Conservation (phyloP, 2,888 invertebrate species). For the Kuschelorhynchus macadamiae region DNA sequence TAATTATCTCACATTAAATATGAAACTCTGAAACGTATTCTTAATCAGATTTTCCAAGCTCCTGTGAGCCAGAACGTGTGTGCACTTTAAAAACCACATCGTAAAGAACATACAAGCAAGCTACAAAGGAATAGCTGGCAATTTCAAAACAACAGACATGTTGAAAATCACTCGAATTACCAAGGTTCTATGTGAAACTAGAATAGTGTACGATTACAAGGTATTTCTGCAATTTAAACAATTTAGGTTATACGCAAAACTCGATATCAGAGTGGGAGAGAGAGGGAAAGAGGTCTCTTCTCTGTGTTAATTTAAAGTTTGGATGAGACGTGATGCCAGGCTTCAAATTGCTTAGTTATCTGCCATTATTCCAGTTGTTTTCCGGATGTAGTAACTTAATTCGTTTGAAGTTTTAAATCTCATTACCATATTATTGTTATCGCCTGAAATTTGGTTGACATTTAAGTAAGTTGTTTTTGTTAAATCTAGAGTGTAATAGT, state of each 20-base stretch:
- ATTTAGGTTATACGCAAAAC: conserved; percentile 13
- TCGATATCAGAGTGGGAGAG: no score
- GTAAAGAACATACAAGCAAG: not conserved
- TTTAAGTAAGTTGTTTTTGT: no score
- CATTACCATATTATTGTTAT: no score
- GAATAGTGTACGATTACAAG: conserved; percentile 11
- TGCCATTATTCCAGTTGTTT: not conserved
- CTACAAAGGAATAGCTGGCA: conserved; percentile 16
- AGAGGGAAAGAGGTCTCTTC: not conserved
- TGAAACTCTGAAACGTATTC: not conserved
- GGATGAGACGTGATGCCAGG: conserved; percentile 6
- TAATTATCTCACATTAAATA: not conserved
- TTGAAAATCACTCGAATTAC: conserved; percentile 1
- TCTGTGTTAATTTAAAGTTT: conserved; percentile 26
- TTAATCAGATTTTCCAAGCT: not conserved
- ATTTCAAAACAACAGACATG: conserved; percentile 9
- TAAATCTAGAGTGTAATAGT: not conserved
- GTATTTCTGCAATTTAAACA: conserved; percentile 22
- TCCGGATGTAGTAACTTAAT: no score
- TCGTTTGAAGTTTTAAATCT: not conserved
- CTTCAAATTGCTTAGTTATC: conserved; percentile 14
- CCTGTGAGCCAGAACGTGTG: not conserved
- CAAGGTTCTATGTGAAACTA: conserved; percentile 1
- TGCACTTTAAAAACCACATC: not conserved
- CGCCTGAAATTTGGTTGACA: no score